Base-by-base conservation (phyloP, 2,888 invertebrate genomes). In the Cheiracanthium punctorium region DNA sequence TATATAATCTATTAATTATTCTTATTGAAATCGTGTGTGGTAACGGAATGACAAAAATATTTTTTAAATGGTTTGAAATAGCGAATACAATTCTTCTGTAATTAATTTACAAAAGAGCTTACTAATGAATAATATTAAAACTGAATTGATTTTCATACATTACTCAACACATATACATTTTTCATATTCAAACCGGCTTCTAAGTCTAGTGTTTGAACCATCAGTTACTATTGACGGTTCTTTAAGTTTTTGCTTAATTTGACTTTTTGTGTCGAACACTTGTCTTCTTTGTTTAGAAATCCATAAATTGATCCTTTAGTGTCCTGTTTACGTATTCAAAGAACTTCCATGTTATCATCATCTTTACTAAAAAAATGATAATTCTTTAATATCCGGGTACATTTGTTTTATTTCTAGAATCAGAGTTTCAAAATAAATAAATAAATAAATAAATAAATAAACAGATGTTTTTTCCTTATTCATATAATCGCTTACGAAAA, bases 271-370 rank as follows among this genome's bases (percentile, higher is more conserved):
- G n/a, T n/a, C n/a, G n/a, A n/a, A n/a, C n/a, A n/a, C n/a, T n/a
- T 64, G 64, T 64, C 64, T 14, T 64, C 64, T 64, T 64, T 64
- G 8, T 64, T 29, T 4, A 28, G 28, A 64, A 64, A 64, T 64
- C 24, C 64, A 64, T 64, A 24, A 24, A 64, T 64, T 64, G 24
- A 7, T 64, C 64, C 20, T 64, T 8, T 24, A 64, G 28, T 24
- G 64, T 24, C 28, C n/a, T 64, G 28, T 24, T 64, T 64, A 24
- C 64, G 28, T 28, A 64, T 64, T 24, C 64, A 64, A 20, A 64
- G 28, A 64, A 64, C 64, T 64, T 29, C 64, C n/a, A n/a, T n/a
- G n/a, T n/a, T n/a, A n/a, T n/a, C n/a, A 52, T 52, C 52, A 17
- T 17, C 52, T 8, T 52, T 17, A 52, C 20, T 52, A 52, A 52